Evolutionary conservation across 2,113 vertebrate species (phyloP).

Genomic region (Macrotus californicus): DNA sequence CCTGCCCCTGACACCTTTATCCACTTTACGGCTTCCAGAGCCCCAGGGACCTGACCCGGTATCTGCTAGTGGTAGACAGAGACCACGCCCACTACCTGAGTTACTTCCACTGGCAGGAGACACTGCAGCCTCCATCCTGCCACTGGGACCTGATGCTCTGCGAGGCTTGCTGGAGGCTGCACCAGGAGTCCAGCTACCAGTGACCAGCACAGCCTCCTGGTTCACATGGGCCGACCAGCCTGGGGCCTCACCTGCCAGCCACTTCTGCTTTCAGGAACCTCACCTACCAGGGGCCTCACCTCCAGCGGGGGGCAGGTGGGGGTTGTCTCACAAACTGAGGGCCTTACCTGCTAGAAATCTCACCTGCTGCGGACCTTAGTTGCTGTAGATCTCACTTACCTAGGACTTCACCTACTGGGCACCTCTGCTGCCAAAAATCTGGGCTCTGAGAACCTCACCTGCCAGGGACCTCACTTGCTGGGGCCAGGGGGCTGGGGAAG

Average conservation of each 20-base stretch:
- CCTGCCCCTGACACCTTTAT: constrained; percentile 83
- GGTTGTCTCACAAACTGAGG: not conserved
- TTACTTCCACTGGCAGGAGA: constrained; percentile 80
- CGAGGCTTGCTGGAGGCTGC: constrained; percentile 49
- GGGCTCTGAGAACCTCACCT: not conserved
- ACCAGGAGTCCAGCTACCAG: not conserved
- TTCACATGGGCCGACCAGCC: not conserved
- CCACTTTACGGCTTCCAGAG: constrained; percentile 81
- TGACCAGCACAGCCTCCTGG: not conserved
- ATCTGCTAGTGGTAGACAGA: constrained; percentile 69
- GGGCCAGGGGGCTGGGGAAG: not conserved
- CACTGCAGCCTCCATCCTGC: not conserved
- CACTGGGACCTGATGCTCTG: not conserved
- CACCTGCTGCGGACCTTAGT: not conserved
- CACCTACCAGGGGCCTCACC: not conserved
- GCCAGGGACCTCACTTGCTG: not conserved
- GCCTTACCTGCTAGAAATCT: not conserved
- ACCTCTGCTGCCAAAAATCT: not conserved
- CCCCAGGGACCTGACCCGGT: constrained; percentile 59
- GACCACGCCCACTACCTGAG: constrained; percentile 63
- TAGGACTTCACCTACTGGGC: not conserved
- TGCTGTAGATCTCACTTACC: not conserved
- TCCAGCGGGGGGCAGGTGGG: not conserved
- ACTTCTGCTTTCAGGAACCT: not conserved
- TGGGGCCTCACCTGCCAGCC: not conserved